Evolutionary conservation across 2,888 invertebrate genomes (phyloP), one percentile per base, ranked within the genome.

Genomic region (Morpho deidamia): DNA sequence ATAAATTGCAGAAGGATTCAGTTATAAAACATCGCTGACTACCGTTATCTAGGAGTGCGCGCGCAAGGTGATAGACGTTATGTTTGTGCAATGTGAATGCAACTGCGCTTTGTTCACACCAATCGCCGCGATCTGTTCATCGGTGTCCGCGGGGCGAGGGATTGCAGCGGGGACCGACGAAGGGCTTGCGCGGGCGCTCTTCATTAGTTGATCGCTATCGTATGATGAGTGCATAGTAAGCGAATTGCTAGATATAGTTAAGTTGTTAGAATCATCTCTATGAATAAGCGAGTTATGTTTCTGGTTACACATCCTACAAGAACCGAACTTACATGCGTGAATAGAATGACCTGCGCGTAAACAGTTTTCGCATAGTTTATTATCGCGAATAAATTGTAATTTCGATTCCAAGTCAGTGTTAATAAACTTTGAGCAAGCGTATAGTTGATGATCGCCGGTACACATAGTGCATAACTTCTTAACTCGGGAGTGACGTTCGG

Each of bases 21-120:
- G 11, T 37, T 8, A 46, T 46, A 46, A 46, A 46, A 42, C 52
- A 35, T 11, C 52, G 35, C 11, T 52, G 23, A 35, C 52, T 52
- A n/a, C 52, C 52, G 11, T 11, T 46, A 37, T 52, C 52, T 4
- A 52, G 37, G n/a, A 46, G 10, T 7, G 45, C 45, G 14, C 8
- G 9, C 11, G 45, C 45, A 7, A 9, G 35, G 8, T n/a, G 8
- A 35, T 35, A 45, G 11, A 2, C 4, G 14, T 38, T 35, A 8
- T 14, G 14, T 14, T 34, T 11, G 7, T 11, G 8, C 33, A 33
- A n/a, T 44, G 42, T 42, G 42, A 7, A 14, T 12, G 23, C 14
- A 12, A 9, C 1, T 42, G 23, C 14, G 9, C 23, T 23, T 23
- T 23, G 23, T 23, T 23, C 23, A 23, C 23, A 23, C 23, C 23